A percentile compares a stretch with the other conserved stretches of the same genome.
phyloP scores from a whole-genome alignment of 1,140 invertebrate genomes.

The Contarinia nasturtii region DNA sequence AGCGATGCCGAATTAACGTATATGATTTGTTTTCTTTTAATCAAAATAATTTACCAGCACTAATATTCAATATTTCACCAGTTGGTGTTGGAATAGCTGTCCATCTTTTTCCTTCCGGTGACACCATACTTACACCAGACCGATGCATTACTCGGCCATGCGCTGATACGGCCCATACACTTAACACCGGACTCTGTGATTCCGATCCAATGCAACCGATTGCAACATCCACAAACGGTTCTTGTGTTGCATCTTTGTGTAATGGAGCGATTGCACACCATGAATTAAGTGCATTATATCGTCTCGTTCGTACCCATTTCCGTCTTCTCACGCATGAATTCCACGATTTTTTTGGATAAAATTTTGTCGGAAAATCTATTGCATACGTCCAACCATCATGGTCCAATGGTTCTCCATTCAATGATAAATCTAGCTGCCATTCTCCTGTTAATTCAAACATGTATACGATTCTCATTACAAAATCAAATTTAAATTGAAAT shows the following conservation, averaged over 20 bases:
- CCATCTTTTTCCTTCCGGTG: conserved; percentile 74
- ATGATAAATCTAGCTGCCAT: conserved; percentile 73
- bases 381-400: conserved; percentile 91
- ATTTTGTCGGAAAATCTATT: conserved; percentile 77
- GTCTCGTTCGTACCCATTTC: conserved; percentile 71
- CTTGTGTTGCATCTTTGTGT: conserved; percentile 71
- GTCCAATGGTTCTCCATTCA: conserved; percentile 70
- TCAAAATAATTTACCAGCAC: conserved; percentile 35
- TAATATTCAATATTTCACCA: conserved; percentile 66
- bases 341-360: conserved; percentile 65
- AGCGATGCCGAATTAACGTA: no score
- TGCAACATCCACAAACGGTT: conserved; percentile 49
- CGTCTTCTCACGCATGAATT: conserved; percentile 76
- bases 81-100: conserved; percentile 48
- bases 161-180: conserved; percentile 82
- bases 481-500: no score
- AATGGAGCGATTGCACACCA: conserved; percentile 80
- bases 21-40: no score
- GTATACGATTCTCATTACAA: no score
- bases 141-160: conserved; percentile 75
- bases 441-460: conserved; percentile 26
- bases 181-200: conserved; percentile 19
- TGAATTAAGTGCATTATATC: conserved; percentile 73
- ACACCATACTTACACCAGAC: conserved; percentile 50
- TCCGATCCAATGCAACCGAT: conserved; percentile 40